These are phyloP conservation scores for Corythucha ciliata DNA, from an alignment of 2,888 invertebrate species.

Conservation along the genomic window DNA sequence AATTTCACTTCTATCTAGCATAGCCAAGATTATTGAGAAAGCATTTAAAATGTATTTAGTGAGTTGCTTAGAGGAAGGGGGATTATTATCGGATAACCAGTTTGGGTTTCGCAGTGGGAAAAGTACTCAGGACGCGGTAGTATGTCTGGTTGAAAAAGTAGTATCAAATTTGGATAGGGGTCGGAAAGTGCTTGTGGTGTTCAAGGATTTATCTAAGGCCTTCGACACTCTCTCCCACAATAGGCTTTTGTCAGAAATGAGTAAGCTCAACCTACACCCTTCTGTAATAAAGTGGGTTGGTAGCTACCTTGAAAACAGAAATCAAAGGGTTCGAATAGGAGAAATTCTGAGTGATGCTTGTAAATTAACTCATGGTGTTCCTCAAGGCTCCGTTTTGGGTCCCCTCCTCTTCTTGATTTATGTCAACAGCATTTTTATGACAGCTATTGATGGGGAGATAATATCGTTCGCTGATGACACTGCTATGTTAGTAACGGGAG, in stretches of 20 bases:
- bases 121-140: constrained; percentile 1
- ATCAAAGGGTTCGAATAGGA: background rate
- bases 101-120: constrained; percentile 3
- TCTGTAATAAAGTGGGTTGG: background rate
- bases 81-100: constrained; percentile 1
- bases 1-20: too few relatives aligned
- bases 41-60: background rate
- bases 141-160: background rate
- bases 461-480: constrained; percentile 11
- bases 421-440: constrained; percentile 6
- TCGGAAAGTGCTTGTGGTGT: constrained; percentile 7
- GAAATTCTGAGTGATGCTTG: background rate
- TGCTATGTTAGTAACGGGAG: constrained; percentile 4
- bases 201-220: constrained; percentile 8
- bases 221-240: constrained; percentile 4
- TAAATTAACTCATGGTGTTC: constrained; percentile 1
- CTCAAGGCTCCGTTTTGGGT: background rate
- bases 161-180: background rate
- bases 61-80: background rate
- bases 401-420: background rate
- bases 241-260: constrained; percentile 1
- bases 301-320: constrained; percentile 4
- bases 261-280: background rate
- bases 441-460: constrained; percentile 1
- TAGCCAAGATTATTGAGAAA: too few relatives aligned